Conservation (phyloP, 2,113 vertebrate genomes). For the Pongo pygmaeus region DNA sequence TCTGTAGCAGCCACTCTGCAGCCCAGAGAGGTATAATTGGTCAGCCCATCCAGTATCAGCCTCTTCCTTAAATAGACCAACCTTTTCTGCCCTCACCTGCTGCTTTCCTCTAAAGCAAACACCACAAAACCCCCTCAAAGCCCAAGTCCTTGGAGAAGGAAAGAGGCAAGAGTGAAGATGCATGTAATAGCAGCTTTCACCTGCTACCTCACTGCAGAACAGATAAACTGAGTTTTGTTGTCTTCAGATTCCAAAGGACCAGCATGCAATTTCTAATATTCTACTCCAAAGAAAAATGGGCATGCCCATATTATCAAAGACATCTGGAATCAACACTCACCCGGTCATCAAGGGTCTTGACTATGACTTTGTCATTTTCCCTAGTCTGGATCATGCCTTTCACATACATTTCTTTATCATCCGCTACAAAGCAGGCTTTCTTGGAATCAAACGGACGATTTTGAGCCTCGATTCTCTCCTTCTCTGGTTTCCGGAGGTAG, state of each 20-base stretch:
- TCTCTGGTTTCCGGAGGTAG: slow-evolving; percentile 85
- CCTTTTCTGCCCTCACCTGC: neutral
- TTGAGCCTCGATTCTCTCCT: slow-evolving; percentile 86
- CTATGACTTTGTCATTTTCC: slow-evolving; percentile 89
- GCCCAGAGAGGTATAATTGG: neutral
- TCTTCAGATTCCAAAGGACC: neutral
- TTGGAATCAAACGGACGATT: slow-evolving; percentile 92
- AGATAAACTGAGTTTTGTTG: fast-evolving
- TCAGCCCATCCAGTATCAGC: neutral
- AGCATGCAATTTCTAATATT: neutral
- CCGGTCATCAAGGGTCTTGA: slow-evolving; percentile 86
- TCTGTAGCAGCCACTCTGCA: neutral
- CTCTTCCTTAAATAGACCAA: neutral
- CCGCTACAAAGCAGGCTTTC: slow-evolving; percentile 88
- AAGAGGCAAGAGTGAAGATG: neutral
- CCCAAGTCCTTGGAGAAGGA: neutral
- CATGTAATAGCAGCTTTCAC: neutral
- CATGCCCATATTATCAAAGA: neutral
- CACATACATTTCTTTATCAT: slow-evolving; percentile 89
- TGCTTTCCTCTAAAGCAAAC: neutral
- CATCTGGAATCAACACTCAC: slow-evolving; percentile 77
- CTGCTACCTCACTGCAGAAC: neutral
- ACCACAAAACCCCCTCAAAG: neutral
- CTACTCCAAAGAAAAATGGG: neutral
- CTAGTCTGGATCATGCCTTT: slow-evolving; percentile 88